Conservation (phyloP, 2,113 vertebrate species). For the Mixornis gularis region DNA sequence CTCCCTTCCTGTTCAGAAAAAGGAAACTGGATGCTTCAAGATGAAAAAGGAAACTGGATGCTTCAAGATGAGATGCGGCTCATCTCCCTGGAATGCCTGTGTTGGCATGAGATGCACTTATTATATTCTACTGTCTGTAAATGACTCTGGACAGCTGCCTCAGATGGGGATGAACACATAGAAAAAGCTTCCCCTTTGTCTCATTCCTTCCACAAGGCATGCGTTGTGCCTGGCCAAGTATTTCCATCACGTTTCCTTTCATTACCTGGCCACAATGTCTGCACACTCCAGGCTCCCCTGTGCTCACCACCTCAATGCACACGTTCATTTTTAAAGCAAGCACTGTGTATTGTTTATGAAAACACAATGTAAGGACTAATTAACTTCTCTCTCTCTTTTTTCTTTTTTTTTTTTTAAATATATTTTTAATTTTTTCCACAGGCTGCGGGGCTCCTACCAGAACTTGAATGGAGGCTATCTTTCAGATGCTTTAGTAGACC, state of each 20-base stretch:
- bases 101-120: background rate
- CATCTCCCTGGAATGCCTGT: background rate
- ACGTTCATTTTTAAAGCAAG: background rate
- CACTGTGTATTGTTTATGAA: background rate
- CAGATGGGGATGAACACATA: background rate
- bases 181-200: background rate
- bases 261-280: background rate
- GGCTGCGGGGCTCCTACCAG: slow-evolving; percentile 84
- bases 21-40: background rate
- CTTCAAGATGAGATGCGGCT: background rate
- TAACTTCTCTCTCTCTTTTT: background rate
- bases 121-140: background rate
- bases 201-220: background rate
- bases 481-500: slow-evolving; percentile 84
- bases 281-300: background rate
- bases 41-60: background rate
- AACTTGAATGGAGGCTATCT: slow-evolving; percentile 78
- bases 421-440: background rate
- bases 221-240: background rate
- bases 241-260: background rate
- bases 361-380: background rate
- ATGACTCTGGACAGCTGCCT: background rate
- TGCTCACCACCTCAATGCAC: background rate
- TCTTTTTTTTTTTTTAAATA: rapidly evolving
- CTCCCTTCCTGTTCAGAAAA: background rate